Evolutionary conservation across 1,140 invertebrate genomes (phyloP), one percentile per base, ranked within the genome.

Genomic region (Bombus difficillimus): DNA sequence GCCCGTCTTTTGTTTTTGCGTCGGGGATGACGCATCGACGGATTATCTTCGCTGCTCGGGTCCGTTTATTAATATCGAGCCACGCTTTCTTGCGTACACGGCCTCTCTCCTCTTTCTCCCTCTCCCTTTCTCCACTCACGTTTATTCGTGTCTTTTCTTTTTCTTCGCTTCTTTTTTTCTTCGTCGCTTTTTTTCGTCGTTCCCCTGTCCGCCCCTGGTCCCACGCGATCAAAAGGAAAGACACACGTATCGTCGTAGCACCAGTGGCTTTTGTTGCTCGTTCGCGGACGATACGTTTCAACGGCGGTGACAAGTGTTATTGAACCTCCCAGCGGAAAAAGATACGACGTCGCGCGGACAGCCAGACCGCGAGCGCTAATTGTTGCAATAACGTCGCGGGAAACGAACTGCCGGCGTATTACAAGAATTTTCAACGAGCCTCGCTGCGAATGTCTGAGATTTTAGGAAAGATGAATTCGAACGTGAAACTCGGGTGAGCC

Each of bases 11-110:
- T 77, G 71, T 80, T 76, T 88, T 76, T 78, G 66, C 59, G 43
- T 66, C 64, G 72, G 12, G 72, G 41, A 80, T 89, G 86, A 89
- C 47, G 87, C 88, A 88, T 85, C 81, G 79, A 75, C 83, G 77
- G 77, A 85, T 80, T 85, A 85, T 80, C 83, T 85, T 85, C 53
- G 83, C 57, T 73, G 59, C 75, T 78, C 57, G 9, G 68, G 32
- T 47, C 41, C 68, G 77, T 85, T 85, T 80, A 85, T 85, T 85
- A 85, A 85, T 85, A 85, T 85, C 83, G 47, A 47, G 41, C 76
- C 76, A 62, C 83, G 68, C 83, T 85, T 80, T 72, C 83, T 85
- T 69, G 64, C 82, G 47, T 43, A 9, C n/a, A 18, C 47, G 6
- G 12, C 25, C 25, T 57, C 25, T 13, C 15, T 12, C 28, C 25